Percentiles rank a stretch among this genome's conserved stretches.
Evolutionary conservation across 2,113 vertebrate genomes (phyloP).

Genomic region (Cyprinus carpio): DNA sequence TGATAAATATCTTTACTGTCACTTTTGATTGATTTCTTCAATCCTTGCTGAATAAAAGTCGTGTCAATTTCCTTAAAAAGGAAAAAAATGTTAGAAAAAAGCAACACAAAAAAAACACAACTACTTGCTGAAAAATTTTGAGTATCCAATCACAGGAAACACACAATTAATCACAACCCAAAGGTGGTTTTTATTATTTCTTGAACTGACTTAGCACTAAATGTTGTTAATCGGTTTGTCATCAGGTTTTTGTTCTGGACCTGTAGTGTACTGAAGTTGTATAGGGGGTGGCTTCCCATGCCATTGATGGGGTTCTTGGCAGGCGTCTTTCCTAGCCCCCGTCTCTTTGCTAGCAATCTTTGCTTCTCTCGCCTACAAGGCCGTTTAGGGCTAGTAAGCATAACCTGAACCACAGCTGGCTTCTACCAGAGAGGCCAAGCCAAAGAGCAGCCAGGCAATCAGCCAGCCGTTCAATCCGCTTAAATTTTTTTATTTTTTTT

Average conservation of each 20-base stretch:
- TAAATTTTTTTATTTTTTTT: too few species aligned
- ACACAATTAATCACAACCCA: background rate
- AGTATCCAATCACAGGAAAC: too few species aligned
- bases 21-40: background rate
- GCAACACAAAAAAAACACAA: too few species aligned
- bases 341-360: constrained; percentile 89
- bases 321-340: constrained; percentile 79
- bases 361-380: constrained; percentile 92
- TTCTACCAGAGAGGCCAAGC: constrained; percentile 96
- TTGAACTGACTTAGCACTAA: background rate
- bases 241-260: constrained; percentile 74
- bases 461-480: constrained; percentile 98
- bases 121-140: too few species aligned
- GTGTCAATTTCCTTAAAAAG: too few species aligned
- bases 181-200: background rate
- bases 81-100: too few species aligned
- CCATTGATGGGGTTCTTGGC: constrained; percentile 89
- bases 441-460: constrained; percentile 96
- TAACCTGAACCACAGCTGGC: constrained; percentile 97
- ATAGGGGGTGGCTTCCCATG: constrained; percentile 88
- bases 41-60: too few species aligned
- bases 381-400: constrained; percentile 94
- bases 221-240: background rate
- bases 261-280: constrained; percentile 94
- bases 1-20: background rate